Evolutionary conservation across 2,797 vertebrate genomes (phyloP), one percentile per base, ranked within the genome.

Genomic region (Melopsittacus undulatus): DNA sequence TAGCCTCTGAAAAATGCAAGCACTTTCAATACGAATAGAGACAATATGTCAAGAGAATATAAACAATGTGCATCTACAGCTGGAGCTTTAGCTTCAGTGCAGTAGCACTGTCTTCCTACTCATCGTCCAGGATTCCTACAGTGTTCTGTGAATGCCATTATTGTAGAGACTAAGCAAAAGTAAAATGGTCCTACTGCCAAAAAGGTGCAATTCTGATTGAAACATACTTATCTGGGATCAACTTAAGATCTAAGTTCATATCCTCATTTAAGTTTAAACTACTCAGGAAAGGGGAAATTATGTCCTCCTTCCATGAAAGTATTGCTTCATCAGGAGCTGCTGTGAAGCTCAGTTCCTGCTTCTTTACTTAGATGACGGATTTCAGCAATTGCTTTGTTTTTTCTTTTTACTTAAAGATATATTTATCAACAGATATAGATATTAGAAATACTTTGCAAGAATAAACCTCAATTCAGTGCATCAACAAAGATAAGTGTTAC

Each of bases 21-120:
- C 83, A 5, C 75, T 85, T 89, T 76, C 92, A 89, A 75, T 88
- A 75, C 20, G 23, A 87, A 67, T 9, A 76, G 66, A 95, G 79
- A 59, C n/a, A 54, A 89, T 72, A 83, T 68, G 87, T 89, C 92
- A 96, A 57, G 79, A 91, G 94, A 89, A 89, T 77, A 68, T 61
- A 48, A 96, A 89, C 90, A 67, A 9, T 3, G 30, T 68, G 11
- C 81, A 80, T 74, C 64, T 94, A 27, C 21, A 92, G 72, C 16
- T 1, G 74, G 42, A 91, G 87, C 32, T 79, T 80, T 29, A 56
- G 72, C 75, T 83, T 80, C 74, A 52, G 15, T 78, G 43, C 51
- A 84, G 70, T 30, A 84, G n/a, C 83, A 91, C 74, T 66, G 59
- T 61, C 75, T 86, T 79, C 67, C 54, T 59, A 40, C 68, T 83